Evolutionary conservation across 2,797 vertebrate species (phyloP).

Genomic region (Eleutherodactylus coqui): DNA sequence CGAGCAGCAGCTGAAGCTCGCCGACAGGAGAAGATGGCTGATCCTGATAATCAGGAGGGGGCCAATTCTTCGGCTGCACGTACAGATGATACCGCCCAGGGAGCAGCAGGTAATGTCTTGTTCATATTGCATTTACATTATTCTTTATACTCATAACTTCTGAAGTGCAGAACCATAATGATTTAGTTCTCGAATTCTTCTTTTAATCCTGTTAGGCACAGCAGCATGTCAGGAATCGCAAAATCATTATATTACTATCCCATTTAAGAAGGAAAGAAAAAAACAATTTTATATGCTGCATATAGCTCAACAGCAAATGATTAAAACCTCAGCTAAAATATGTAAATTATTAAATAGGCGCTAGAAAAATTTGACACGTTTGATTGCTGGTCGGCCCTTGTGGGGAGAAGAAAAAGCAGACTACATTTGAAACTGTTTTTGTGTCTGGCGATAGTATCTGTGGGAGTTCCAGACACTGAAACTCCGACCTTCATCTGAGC

Average conservation of each 20-base stretch:
- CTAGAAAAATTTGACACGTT: no score
- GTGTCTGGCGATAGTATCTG: no score
- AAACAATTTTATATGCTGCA: no score
- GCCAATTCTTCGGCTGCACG: constrained; percentile 94
- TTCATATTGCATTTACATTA: neutral
- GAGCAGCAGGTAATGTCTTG: constrained; percentile 87
- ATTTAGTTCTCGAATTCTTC: neutral
- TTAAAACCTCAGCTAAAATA: neutral
- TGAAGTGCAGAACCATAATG: neutral
- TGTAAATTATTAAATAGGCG: no score
- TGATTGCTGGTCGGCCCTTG: no score
- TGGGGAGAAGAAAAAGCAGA: no score
- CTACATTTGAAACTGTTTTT: no score
- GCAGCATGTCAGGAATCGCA: neutral
- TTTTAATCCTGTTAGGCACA: neutral
- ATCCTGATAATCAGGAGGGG: constrained; percentile 97
- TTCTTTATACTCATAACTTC: neutral
- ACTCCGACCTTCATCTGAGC: no score
- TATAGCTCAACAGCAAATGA: neutral
- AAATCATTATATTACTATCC: neutral
- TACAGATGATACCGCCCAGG: constrained; percentile 94
- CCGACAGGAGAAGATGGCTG: constrained; percentile 99
- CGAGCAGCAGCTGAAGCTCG: constrained; percentile 99
- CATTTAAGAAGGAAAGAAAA: neutral
- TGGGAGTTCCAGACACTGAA: no score